Evolutionary conservation across 2,888 invertebrate species (phyloP).

Genomic region (Cynaeus angustus): DNA sequence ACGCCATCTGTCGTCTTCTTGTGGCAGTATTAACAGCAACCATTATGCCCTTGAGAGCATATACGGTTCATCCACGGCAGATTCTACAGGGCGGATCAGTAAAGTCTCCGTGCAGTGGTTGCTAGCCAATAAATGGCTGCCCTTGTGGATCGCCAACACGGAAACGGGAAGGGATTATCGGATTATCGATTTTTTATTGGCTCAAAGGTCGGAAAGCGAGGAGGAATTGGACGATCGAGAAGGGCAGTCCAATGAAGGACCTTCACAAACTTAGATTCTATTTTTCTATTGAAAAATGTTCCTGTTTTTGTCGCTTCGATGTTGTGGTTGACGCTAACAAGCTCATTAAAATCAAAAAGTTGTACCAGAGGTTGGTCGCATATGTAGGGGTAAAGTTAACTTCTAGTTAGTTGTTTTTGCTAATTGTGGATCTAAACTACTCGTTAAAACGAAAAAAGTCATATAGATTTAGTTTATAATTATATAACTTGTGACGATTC

Average conservation of each 20-base stretch:
- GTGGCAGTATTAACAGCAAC: constrained; percentile 74
- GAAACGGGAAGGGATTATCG: constrained; percentile 71
- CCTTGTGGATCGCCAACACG: constrained; percentile 76
- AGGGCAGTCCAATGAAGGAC: constrained; percentile 26
- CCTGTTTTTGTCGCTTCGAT: constrained; percentile 22
- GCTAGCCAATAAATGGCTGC: constrained; percentile 79
- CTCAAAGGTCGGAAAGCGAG: constrained; percentile 64
- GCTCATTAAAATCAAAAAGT: constrained; percentile 33
- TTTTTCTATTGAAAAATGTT: constrained; percentile 24
- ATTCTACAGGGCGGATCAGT: constrained; percentile 73
- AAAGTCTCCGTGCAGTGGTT: constrained; percentile 80
- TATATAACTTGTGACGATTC: constrained; percentile 1
- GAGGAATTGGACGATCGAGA: constrained; percentile 44
- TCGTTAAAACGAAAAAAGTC: constrained; percentile 6
- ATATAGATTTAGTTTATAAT: constrained; percentile 1
- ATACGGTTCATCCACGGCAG: constrained; percentile 65
- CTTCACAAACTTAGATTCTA: constrained; percentile 23
- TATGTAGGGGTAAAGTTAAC: constrained; percentile 13
- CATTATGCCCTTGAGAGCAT: constrained; percentile 71
- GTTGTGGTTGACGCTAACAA: constrained; percentile 32
- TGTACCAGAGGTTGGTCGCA: constrained; percentile 8
- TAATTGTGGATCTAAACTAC: constrained; percentile 11
- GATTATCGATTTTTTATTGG: constrained; percentile 68
- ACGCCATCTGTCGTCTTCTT: constrained; percentile 79
- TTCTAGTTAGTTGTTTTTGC: constrained; percentile 12